Conservation (phyloP, 2,113 vertebrate species). For the Oriolus oriolus region DNA sequence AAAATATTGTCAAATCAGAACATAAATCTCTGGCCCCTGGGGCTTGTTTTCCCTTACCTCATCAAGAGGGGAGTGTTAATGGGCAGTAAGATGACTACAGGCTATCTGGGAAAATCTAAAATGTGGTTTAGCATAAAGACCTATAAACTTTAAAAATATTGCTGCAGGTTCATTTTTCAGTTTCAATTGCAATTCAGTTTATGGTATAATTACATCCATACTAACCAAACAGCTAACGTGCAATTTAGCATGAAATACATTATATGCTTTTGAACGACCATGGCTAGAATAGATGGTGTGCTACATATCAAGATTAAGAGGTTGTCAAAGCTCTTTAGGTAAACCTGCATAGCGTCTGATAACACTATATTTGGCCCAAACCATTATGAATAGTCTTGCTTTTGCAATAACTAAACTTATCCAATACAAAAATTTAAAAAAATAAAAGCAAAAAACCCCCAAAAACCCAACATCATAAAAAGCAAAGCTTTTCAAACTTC, state of each 20-base stretch:
- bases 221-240: background rate
- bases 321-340: background rate
- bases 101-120: background rate
- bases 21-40: background rate
- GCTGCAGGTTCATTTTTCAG: background rate
- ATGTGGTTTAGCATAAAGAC: background rate
- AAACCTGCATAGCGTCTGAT: background rate
- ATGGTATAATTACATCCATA: background rate
- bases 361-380: background rate
- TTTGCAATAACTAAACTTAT: background rate
- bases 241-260: slow-evolving; percentile 13
- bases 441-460: background rate
- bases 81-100: background rate
- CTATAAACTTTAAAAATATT: slow-evolving; percentile 15
- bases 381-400: background rate
- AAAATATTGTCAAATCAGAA: background rate
- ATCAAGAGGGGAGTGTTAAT: background rate
- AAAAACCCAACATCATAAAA: background rate
- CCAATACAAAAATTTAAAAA: background rate
- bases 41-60: background rate
- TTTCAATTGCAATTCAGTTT: slow-evolving; percentile 20
- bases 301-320: slow-evolving; percentile 38
- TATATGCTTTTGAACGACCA: background rate
- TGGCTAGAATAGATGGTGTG: background rate
- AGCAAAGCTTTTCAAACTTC: background rate